Evolutionary conservation across 2,113 vertebrate species (phyloP).

Genomic region (Siniperca chuatsi): DNA sequence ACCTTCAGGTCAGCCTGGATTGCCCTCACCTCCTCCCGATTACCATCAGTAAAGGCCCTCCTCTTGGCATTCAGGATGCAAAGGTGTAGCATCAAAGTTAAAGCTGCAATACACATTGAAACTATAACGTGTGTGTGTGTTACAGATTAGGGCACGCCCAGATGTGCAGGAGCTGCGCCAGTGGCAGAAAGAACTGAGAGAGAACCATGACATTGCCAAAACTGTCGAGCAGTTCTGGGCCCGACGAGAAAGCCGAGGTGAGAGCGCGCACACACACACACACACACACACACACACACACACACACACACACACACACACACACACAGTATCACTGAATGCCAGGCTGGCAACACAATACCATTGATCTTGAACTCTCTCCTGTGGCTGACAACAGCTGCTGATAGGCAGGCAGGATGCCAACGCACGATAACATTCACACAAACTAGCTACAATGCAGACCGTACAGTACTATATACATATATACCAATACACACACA

Average conservation of each 20-base stretch:
- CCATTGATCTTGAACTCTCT: constrained; percentile 46
- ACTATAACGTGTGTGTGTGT: constrained; percentile 2
- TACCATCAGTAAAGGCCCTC: too few relatives aligned
- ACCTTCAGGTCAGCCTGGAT: too few relatives aligned
- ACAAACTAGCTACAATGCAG: constrained; percentile 11
- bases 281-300: constrained; percentile 20
- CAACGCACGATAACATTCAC: neutral
- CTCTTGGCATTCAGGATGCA: neutral
- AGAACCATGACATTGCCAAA: constrained; percentile 83
- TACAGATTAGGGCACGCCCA: constrained; percentile 86
- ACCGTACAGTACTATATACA: neutral
- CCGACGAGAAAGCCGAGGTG: constrained; percentile 89
- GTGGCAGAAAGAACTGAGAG: constrained; percentile 92
- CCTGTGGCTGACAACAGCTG: constrained; percentile 16
- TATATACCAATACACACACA: neutral
- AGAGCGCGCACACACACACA: constrained; percentile 12
- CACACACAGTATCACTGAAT: constrained; percentile 12
- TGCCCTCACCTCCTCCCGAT: too few relatives aligned
- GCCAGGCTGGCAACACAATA: constrained; percentile 41
- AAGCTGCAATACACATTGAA: neutral
- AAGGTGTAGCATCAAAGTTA: neutral
- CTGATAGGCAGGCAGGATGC: constrained; percentile 27
- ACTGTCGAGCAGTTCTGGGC: constrained; percentile 89
- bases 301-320: constrained; percentile 18
- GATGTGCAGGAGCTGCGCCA: constrained; percentile 92